Conservation (phyloP, 2,113 vertebrate genomes). For the Datnioides undecimradiatus region DNA sequence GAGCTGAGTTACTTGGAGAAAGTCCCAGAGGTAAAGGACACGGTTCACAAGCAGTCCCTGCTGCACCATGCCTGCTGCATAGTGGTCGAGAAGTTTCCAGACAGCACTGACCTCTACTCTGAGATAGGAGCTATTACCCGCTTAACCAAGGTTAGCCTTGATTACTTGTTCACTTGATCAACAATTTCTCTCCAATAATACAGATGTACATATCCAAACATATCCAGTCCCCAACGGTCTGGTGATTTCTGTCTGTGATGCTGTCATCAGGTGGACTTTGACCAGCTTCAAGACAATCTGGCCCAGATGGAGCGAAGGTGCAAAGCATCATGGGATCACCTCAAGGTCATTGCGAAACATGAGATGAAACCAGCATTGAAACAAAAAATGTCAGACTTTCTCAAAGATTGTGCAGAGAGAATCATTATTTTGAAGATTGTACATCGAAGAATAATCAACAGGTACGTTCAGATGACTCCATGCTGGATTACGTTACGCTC, state of each 20-base stretch:
- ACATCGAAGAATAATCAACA: slow-evolving; percentile 96
- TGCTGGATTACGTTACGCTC: not conserved
- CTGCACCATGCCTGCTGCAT: slow-evolving; percentile 95
- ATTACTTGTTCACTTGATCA: not conserved
- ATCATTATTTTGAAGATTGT: slow-evolving; percentile 98
- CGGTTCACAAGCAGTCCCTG: slow-evolving; percentile 97
- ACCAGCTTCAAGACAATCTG: slow-evolving; percentile 97
- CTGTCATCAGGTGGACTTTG: slow-evolving; percentile 93
- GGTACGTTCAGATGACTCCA: slow-evolving; percentile 76
- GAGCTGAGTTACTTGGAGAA: slow-evolving; percentile 99
- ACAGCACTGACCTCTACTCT: slow-evolving; percentile 97
- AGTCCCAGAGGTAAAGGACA: slow-evolving; percentile 99
- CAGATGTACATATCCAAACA: not conserved
- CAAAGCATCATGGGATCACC: slow-evolving; percentile 99
- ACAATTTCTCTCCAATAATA: not conserved
- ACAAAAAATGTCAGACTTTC: slow-evolving; percentile 96
- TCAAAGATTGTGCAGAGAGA: slow-evolving; percentile 97
- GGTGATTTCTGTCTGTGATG: slow-evolving; percentile 22
- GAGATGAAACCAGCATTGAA: slow-evolving; percentile 96
- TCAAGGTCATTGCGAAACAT: slow-evolving; percentile 97
- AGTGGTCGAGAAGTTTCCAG: slow-evolving; percentile 97
- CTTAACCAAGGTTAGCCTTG: slow-evolving; percentile 90
- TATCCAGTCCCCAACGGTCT: not conserved
- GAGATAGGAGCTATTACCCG: slow-evolving; percentile 97
- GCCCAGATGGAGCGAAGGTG: slow-evolving; percentile 96